A percentile compares a stretch with the other conserved stretches of the same genome.
Evolutionary conservation across 2,797 vertebrate genomes (phyloP).

Genomic region (Peromyscus eremicus): DNA sequence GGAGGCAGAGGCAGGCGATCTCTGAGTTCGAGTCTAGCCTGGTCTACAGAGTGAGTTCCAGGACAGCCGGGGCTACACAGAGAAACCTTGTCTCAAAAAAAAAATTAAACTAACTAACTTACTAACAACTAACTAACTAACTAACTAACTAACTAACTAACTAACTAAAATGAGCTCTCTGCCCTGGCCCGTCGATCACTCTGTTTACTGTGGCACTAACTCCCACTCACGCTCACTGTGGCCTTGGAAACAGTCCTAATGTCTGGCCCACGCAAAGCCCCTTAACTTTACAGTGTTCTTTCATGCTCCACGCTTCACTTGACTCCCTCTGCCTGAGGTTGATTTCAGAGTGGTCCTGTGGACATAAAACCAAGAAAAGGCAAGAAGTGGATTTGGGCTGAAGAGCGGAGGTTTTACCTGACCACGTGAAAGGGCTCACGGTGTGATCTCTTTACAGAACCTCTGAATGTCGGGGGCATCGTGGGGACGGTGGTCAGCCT

Average conservation of each 20-base stretch:
- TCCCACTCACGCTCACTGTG: background rate
- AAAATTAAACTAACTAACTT: background rate
- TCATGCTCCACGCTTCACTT: background rate
- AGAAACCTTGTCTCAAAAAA: background rate
- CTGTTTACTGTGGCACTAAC: background rate
- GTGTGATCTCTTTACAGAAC: slow-evolving; percentile 81
- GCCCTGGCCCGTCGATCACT: background rate
- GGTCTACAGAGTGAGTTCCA: background rate
- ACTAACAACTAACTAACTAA: too few relatives aligned
- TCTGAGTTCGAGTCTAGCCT: background rate
- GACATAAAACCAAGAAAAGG: background rate
- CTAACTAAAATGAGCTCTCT: too few relatives aligned
- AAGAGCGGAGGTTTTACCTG: background rate
- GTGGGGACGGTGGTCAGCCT: slow-evolving; percentile 86
- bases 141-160: background rate
- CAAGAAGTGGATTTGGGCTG: background rate
- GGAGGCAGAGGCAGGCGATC: background rate
- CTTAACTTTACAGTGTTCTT: background rate
- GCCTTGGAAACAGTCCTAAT: background rate
- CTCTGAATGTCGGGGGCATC: slow-evolving; percentile 83
- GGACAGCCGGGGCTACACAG: background rate
- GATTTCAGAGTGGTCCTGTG: background rate
- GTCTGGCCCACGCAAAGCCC: background rate
- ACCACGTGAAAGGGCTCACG: background rate
- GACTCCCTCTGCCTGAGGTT: background rate